Evolutionary conservation across 2,797 vertebrate species (phyloP).

Genomic region (Notoglanidium macrostoma): DNA sequence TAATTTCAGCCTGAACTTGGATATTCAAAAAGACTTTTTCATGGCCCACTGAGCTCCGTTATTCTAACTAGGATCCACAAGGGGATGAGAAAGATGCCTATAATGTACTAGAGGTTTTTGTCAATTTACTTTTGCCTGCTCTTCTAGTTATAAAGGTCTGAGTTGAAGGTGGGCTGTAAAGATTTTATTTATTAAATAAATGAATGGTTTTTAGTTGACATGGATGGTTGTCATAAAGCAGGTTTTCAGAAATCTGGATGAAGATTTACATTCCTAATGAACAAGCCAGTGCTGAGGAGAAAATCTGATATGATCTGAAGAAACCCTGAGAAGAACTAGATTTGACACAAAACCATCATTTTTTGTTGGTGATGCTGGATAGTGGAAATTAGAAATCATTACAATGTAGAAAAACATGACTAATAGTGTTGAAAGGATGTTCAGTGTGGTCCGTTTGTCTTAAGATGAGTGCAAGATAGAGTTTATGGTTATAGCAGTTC

Average conservation of each 20-base stretch:
- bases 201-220: background rate
- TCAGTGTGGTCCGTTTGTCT: background rate
- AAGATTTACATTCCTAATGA: background rate
- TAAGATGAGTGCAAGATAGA: background rate
- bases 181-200: background rate
- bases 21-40: slow-evolving; percentile 40
- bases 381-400: background rate
- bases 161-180: background rate
- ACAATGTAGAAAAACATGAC: background rate
- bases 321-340: background rate
- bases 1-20: slow-evolving; percentile 39
- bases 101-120: background rate
- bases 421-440: background rate
- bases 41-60: slow-evolving; percentile 6
- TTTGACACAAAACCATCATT: background rate
- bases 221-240: background rate
- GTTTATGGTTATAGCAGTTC: background rate
- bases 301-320: background rate
- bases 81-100: slow-evolving; percentile 1
- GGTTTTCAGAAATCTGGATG: background rate
- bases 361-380: background rate
- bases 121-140: background rate
- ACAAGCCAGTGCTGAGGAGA: background rate
- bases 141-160: background rate
- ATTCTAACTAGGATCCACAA: slow-evolving; percentile 25